Percentiles rank a stretch among this genome's conserved stretches.
Evolutionary conservation across 2,113 vertebrate species (phyloP).

Genomic region (Nothocercus julius): DNA sequence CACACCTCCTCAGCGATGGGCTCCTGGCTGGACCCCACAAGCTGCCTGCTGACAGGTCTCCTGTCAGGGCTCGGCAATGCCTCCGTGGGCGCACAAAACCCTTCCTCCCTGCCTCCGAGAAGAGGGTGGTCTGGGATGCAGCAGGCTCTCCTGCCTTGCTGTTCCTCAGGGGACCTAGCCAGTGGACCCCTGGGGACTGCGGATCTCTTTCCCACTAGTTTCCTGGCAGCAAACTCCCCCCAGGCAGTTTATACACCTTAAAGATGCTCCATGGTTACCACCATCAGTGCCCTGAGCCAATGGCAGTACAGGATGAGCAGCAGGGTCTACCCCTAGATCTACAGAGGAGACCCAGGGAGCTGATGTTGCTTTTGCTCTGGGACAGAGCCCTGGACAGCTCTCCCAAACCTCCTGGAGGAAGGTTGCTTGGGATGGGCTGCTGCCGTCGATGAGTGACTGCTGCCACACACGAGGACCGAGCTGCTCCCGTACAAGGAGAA

Average conservation of each 20-base stretch:
- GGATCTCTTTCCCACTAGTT: neutral
- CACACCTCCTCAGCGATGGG: neutral
- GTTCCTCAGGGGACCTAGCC: neutral
- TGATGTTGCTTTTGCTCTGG: neutral
- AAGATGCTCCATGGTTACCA: neutral
- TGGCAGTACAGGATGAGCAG: neutral
- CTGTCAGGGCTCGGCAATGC: neutral
- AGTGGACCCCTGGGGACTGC: too few relatives aligned
- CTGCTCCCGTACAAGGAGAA: constrained; percentile 10
- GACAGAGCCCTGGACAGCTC: neutral
- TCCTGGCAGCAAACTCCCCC: neutral
- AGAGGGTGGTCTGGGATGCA: neutral
- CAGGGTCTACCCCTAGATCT: neutral
- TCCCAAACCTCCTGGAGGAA: neutral
- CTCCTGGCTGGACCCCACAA: neutral
- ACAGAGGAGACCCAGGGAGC: too few relatives aligned
- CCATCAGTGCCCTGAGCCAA: neutral
- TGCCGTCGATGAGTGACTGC: neutral
- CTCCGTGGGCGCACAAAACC: neutral
- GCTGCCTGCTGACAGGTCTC: neutral
- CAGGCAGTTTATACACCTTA: neutral
- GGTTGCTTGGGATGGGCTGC: neutral
- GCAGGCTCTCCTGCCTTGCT: neutral
- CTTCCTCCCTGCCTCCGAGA: neutral
- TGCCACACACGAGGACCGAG: neutral